Evolutionary conservation across 1,140 invertebrate genomes (phyloP), one percentile per base, ranked within the genome.

Genomic region (Xylocopa sonorina): DNA sequence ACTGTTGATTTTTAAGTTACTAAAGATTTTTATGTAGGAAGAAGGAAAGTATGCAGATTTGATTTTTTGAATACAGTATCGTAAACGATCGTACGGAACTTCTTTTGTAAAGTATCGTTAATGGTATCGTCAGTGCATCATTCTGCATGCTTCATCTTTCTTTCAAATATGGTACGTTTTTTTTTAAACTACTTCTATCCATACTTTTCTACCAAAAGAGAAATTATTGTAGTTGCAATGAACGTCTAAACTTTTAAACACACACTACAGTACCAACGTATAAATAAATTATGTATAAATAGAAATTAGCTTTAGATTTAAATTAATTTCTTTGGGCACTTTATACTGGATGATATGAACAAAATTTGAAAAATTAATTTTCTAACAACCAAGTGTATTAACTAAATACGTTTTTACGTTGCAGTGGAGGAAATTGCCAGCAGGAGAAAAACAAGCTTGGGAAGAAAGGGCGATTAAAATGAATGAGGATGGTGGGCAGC

Each of bases 381-480:
- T 48, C 1, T 32, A 27, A 21, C n/a, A 34, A 53, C n/a, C n/a
- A 72, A 73, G 43, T 66, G 16, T 79, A 38, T 1, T 55, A 62
- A 72, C 73, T 16, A n/a, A 71, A 38, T 76, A 21, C 63, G 50
- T 81, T 67, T 84, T 80, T 72, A 69, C 24, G 16, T 93, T 94
- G 48, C 86, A 96, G 95, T 99, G 99, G 99, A 96, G 98, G 86
- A 97, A 97, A 79, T 93, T 99, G 74, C 95, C 97, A 0, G 94
- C 96, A 3, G 94, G 95, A 75, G 97, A 98, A 78, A 99, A 99
- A 91, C 96, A 98, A 89, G 94, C 95, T 50, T 99, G 98, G 95
- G 99, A 99, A 93, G 97, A 98, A 90, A 94, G 95, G 62, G 98
- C 98, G 5, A 95, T 95, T 21, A 95, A 96, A 87, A 95, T 98